Conservation (phyloP, 2,113 vertebrate species). For the Oryctolagus cuniculus region mOryCun1.1 NC_091435.1:95481501-95482000, state of each 20-base stretch:
- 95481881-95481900: background rate
- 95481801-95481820: background rate
- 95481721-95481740: background rate
- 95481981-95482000: background rate
- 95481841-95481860: background rate
- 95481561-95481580: background rate
- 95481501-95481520: constrained; percentile 21
- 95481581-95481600: background rate
- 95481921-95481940: background rate
- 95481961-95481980: constrained; percentile 32
- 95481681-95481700: constrained; percentile 25
- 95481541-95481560: background rate
- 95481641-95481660: background rate
- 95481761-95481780: background rate
- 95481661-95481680: background rate
- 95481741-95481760: background rate
- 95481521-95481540: background rate
- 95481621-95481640: background rate
- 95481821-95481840: background rate
- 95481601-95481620: background rate
- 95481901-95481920: background rate
- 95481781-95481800: constrained; percentile 38
- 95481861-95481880: background rate
- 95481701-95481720: background rate
- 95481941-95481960: background rate